These are phyloP conservation scores for Drosophila ustulata DNA, from an alignment of 2,888 invertebrate genomes.

Conservation along the genomic window DNA sequence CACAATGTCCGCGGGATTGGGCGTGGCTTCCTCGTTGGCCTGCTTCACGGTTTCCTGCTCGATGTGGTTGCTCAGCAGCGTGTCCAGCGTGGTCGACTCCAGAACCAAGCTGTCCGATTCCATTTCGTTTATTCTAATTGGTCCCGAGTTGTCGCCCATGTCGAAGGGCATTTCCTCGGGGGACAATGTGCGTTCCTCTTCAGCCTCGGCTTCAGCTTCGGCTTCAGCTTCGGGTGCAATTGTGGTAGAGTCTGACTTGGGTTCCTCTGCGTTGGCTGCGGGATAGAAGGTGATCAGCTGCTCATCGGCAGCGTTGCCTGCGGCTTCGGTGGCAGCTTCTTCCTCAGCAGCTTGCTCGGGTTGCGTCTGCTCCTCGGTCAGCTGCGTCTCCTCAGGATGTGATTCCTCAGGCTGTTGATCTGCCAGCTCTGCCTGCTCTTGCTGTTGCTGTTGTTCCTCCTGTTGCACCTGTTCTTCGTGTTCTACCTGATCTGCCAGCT, in stretches of 20 bases:
- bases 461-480: constrained; percentile 18
- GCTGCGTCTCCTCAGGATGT: constrained; percentile 8
- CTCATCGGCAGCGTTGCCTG: constrained; percentile 27
- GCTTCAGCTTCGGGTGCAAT: constrained; percentile 1
- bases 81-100: constrained; percentile 76
- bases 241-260: constrained; percentile 26
- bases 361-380: not conserved
- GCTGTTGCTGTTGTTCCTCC: constrained; percentile 6
- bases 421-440: not conserved
- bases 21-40: constrained; percentile 66
- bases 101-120: constrained; percentile 82
- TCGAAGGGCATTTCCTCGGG: constrained; percentile 83
- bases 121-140: constrained; percentile 70
- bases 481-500: not conserved
- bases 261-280: constrained; percentile 33
- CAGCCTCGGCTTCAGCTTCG: constrained; percentile 42
- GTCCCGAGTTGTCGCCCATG: constrained; percentile 58
- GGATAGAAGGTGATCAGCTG: constrained; percentile 72
- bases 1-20: constrained; percentile 77
- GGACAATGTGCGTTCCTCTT: constrained; percentile 62
- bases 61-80: constrained; percentile 52
- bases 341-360: constrained; percentile 4
- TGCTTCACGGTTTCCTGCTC: constrained; percentile 41
- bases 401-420: constrained; percentile 11
- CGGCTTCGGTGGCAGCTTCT: constrained; percentile 27